A percentile compares a stretch with the other conserved stretches of the same genome.
Conservation (phyloP, 2,113 vertebrate species). For the Toxostoma redivivum region DNA sequence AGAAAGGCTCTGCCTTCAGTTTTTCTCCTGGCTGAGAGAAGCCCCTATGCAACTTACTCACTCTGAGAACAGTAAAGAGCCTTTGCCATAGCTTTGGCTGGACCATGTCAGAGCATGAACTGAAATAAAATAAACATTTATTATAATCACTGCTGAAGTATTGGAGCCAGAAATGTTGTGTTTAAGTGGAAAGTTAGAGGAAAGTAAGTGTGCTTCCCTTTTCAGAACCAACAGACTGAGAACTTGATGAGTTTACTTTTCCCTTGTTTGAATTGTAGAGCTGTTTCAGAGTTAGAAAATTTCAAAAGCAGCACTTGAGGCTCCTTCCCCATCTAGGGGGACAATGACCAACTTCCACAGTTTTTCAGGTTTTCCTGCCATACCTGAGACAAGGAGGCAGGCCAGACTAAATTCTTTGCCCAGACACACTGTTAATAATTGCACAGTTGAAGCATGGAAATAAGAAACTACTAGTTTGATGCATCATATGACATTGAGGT, state of each 20-base stretch:
- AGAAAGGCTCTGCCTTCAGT: neutral
- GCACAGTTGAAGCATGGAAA: neutral
- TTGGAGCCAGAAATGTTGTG: neutral
- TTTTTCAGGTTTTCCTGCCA: neutral
- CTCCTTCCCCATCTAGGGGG: neutral
- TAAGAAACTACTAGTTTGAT: neutral
- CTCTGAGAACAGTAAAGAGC: neutral
- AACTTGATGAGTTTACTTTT: neutral
- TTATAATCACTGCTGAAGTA: neutral
- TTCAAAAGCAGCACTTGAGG: neutral
- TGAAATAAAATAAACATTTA: neutral
- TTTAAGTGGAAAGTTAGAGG: neutral
- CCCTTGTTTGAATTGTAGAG: neutral
- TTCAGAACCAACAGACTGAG: neutral
- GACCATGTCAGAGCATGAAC: neutral
- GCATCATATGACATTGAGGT: neutral
- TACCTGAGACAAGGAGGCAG: neutral
- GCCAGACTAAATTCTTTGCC: neutral
- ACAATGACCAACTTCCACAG: neutral
- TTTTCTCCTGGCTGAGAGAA: neutral
- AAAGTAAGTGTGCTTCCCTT: neutral
- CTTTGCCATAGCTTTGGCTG: neutral
- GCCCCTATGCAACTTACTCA: neutral
- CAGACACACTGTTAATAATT: neutral
- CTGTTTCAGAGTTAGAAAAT: neutral